Conservation (phyloP, 2,113 vertebrate species). For the Perca flavescens region DNA sequence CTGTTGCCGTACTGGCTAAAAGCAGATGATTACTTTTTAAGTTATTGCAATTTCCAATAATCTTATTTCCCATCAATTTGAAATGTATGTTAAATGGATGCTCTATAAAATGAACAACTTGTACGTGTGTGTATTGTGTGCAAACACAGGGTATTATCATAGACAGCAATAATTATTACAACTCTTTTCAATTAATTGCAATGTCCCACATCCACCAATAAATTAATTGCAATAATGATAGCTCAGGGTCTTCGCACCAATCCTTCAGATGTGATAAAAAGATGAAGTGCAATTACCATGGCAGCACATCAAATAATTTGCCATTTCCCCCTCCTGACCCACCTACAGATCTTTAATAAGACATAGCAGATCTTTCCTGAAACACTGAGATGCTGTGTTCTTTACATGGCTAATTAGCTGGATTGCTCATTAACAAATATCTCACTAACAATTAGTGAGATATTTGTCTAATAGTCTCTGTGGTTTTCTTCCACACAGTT, state of each 20-base stretch:
- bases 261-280: constrained; percentile 11
- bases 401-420: constrained; percentile 53
- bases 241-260: not conserved
- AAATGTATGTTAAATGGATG: not conserved
- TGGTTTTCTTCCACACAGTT: constrained; percentile 31
- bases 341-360: constrained; percentile 34
- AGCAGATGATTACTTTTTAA: constrained; percentile 35
- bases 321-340: constrained; percentile 17
- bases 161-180: not conserved
- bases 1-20: not conserved
- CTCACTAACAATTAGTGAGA: constrained; percentile 45
- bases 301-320: constrained; percentile 4
- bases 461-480: constrained; percentile 35
- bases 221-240: not conserved
- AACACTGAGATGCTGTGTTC: constrained; percentile 17
- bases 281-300: not conserved
- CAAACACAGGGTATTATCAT: not conserved
- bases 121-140: not conserved
- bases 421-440: constrained; percentile 28
- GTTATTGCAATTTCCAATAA: constrained; percentile 13
- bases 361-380: constrained; percentile 44
- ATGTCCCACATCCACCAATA: not conserved
- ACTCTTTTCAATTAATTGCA: not conserved
- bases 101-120: not conserved
- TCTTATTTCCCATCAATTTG: not conserved